Evolutionary conservation across 2,797 vertebrate species (phyloP).

Genomic region (Passerculus sandwichensis): DNA sequence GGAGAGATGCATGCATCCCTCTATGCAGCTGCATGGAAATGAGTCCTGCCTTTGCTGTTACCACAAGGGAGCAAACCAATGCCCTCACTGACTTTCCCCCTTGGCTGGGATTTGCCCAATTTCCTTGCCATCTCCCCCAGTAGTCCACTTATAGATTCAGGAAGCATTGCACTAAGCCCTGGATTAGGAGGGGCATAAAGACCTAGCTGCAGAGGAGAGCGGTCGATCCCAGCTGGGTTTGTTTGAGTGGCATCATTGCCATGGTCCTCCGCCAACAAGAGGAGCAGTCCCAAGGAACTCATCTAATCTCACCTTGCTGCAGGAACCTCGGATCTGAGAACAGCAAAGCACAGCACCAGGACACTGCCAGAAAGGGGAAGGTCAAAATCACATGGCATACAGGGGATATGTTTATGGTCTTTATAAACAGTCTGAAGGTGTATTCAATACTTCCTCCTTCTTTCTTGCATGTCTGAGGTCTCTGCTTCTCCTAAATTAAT

Average conservation of each 20-base stretch:
- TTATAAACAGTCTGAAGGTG: not conserved
- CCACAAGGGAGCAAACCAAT: not conserved
- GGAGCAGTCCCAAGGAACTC: not conserved
- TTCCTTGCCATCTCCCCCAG: not conserved
- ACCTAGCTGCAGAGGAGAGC: not conserved
- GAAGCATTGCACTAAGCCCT: not conserved
- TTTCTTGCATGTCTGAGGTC: fast-evolving
- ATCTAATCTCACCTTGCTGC: not conserved
- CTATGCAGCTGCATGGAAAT: not conserved
- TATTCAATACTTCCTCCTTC: not conserved
- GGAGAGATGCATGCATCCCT: not conserved
- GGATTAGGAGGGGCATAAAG: not conserved
- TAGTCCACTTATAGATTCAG: not conserved
- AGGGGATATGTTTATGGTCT: not conserved
- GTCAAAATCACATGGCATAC: fast-evolving
- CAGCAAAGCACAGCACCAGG: not conserved
- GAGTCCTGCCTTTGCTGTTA: not conserved
- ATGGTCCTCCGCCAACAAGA: not conserved
- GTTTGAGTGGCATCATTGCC: fast-evolving
- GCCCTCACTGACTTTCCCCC: not conserved
- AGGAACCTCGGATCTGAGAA: not conserved
- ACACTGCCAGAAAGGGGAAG: not conserved
- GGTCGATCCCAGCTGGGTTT: fast-evolving
- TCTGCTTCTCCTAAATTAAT: not conserved
- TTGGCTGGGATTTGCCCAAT: fast-evolving